Conservation (phyloP, 1,140 invertebrate genomes). For the Drosophila fuyamai region DNA sequence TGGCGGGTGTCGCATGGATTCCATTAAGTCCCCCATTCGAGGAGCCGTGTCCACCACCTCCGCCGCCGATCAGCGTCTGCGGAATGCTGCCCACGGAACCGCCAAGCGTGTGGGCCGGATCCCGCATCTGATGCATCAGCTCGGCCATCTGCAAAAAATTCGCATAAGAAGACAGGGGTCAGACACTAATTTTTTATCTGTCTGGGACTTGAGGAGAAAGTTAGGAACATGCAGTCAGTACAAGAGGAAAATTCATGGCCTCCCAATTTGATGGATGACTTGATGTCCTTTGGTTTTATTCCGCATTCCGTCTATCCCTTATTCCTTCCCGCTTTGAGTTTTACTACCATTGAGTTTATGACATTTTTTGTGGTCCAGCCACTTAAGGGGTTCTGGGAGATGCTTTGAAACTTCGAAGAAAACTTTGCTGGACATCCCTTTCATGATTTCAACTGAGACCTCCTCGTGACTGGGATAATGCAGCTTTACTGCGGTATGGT, state of each 20-base stretch:
- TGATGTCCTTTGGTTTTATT: constrained; percentile 7
- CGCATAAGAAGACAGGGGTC: not conserved
- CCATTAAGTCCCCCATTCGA: constrained; percentile 63
- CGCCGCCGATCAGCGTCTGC: constrained; percentile 73
- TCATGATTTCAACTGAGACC: constrained; percentile 38
- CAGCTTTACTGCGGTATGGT: constrained; percentile 11
- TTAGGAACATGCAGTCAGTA: constrained; percentile 41
- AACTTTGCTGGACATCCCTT: constrained; percentile 20
- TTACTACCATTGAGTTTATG: constrained; percentile 65
- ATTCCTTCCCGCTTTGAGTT: constrained; percentile 18
- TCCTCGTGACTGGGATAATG: constrained; percentile 21
- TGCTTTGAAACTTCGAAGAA: not conserved
- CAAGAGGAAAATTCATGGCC: constrained; percentile 24
- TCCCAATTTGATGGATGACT: constrained; percentile 23
- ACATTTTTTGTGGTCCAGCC: constrained; percentile 50
- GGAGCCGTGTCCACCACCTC: constrained; percentile 28
- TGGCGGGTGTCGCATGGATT: constrained; percentile 78
- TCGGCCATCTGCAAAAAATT: constrained; percentile 76
- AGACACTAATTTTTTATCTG: constrained; percentile 14
- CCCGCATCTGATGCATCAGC: constrained; percentile 84
- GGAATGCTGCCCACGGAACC: constrained; percentile 84
- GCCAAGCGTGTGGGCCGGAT: constrained; percentile 81
- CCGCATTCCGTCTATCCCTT: constrained; percentile 18
- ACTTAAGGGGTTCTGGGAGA: constrained; percentile 44
- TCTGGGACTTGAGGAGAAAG: constrained; percentile 1